These are phyloP conservation scores for Urocitellus parryii DNA, from an alignment of 2,113 vertebrate species.

Conservation along the genomic window DNA sequence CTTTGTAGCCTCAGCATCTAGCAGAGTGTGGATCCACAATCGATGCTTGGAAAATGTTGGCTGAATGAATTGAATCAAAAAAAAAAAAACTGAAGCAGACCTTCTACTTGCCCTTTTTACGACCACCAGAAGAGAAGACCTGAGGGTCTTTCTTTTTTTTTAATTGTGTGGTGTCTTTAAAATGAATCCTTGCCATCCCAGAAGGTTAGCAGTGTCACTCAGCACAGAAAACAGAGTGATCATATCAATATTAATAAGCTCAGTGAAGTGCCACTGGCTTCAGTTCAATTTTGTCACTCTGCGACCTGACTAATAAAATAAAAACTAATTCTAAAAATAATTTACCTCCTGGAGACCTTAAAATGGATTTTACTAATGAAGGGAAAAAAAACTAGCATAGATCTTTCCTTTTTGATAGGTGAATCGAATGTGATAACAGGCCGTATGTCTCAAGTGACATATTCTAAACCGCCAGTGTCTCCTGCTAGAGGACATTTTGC, in stretches of 20 bases:
- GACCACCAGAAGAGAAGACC: slow-evolving; percentile 49
- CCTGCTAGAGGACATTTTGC: slow-evolving; percentile 63
- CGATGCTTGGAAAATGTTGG: neutral
- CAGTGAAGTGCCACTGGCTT: slow-evolving; percentile 73
- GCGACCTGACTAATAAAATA: slow-evolving; percentile 84
- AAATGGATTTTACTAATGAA: slow-evolving; percentile 86
- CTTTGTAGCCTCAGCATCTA: neutral
- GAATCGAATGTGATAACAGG: slow-evolving; percentile 66
- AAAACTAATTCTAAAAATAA: slow-evolving; percentile 87
- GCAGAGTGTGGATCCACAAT: neutral
- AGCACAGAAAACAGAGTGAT: slow-evolving; percentile 74
- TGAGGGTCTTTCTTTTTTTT: neutral
- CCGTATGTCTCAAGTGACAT: slow-evolving; percentile 64
- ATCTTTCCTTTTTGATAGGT: slow-evolving; percentile 75
- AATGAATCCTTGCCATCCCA: slow-evolving; percentile 66
- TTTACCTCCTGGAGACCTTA: slow-evolving; percentile 86
- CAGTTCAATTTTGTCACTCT: slow-evolving; percentile 78
- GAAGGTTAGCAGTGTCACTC: slow-evolving; percentile 78
- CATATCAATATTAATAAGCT: slow-evolving; percentile 83
- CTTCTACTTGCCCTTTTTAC: slow-evolving; percentile 46
- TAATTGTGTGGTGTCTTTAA: slow-evolving; percentile 69
- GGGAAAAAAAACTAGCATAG: slow-evolving; percentile 31
- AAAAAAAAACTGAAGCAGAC: neutral
- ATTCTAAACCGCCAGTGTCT: neutral
- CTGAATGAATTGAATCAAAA: slow-evolving; percentile 18